These are phyloP conservation scores for Amphiura filiformis DNA, from an alignment of 35 echinoderm and acorn worm genomes.

Conservation along the genomic window DNA sequence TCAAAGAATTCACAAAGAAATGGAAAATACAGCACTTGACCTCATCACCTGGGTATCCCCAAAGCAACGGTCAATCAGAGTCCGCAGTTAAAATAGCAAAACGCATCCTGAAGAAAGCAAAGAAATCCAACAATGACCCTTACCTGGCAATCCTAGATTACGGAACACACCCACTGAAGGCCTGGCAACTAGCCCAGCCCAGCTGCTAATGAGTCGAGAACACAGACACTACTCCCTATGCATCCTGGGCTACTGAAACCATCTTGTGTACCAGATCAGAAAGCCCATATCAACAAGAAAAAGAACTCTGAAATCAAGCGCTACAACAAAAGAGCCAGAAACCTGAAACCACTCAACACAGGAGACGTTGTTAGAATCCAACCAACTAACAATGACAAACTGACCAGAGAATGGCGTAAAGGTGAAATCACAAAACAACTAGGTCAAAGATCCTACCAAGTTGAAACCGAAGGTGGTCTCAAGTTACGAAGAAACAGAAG, in stretches of 20 bases:
- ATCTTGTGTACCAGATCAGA: no score
- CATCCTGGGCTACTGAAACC: not conserved
- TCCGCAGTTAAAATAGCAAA: conserved; percentile 31
- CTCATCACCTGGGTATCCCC: not conserved
- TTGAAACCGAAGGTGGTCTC: not conserved
- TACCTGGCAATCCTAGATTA: conserved; percentile 5
- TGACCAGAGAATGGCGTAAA: not conserved
- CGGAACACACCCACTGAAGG: conserved; percentile 23
- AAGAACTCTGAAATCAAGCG: not conserved
- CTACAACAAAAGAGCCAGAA: not conserved
- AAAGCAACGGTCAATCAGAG: conserved; percentile 9
- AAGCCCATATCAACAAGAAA: not conserved
- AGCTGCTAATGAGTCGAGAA: not conserved
- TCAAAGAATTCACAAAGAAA: not conserved
- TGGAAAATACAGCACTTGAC: not conserved
- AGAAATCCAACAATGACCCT: not conserved
- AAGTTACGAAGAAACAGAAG: not conserved
- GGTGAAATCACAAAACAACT: not conserved
- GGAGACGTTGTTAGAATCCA: not conserved
- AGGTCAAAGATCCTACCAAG: not conserved
- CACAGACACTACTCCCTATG: not conserved
- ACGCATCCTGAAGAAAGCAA: not conserved
- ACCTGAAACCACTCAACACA: not conserved
- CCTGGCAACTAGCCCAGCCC: not conserved
- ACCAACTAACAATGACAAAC: not conserved